phyloP scores from a whole-genome alignment of 2,888 invertebrate species.

The Siphonodentalium dalli region DNA sequence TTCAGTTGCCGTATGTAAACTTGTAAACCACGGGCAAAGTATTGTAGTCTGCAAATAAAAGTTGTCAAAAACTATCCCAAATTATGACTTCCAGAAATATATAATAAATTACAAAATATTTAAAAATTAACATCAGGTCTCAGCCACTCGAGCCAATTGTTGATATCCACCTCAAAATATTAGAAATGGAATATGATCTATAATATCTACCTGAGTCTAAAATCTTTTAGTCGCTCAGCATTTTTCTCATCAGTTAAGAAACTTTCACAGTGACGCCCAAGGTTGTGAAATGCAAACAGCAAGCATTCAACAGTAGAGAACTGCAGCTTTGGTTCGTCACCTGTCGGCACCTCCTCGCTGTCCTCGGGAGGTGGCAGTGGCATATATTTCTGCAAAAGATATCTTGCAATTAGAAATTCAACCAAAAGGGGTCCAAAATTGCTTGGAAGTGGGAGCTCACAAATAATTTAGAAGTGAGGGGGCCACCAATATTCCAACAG shows the following conservation, averaged over 20 bases:
- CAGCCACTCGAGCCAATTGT: background rate
- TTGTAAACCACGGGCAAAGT: slow-evolving; percentile 90
- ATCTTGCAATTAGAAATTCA: slow-evolving; percentile 13
- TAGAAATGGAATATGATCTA: background rate
- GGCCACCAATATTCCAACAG: too few species aligned
- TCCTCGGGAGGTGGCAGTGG: slow-evolving; percentile 82
- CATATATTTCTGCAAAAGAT: slow-evolving; percentile 78
- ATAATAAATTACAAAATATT: too few species aligned
- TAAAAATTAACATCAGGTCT: background rate
- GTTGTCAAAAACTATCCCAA: background rate
- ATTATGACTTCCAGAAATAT: too few species aligned
- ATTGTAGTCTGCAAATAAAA: slow-evolving; percentile 76
- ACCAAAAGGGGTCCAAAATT: too few species aligned
- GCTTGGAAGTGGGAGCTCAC: too few species aligned
- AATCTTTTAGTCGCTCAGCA: slow-evolving; percentile 81
- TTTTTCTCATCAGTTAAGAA: slow-evolving; percentile 73
- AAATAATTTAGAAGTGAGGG: too few species aligned
- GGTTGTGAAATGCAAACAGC: slow-evolving; percentile 76
- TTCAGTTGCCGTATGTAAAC: slow-evolving; percentile 80
- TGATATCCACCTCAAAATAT: background rate
- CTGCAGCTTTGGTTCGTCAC: slow-evolving; percentile 81
- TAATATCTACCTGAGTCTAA: slow-evolving; percentile 70
- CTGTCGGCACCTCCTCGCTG: slow-evolving; percentile 60
- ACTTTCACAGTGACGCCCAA: slow-evolving; percentile 82
- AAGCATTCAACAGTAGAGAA: slow-evolving; percentile 94